Evolutionary conservation across 2,888 invertebrate genomes (phyloP), one percentile per base, ranked within the genome.

Genomic region (Cyaniris semiargus): DNA sequence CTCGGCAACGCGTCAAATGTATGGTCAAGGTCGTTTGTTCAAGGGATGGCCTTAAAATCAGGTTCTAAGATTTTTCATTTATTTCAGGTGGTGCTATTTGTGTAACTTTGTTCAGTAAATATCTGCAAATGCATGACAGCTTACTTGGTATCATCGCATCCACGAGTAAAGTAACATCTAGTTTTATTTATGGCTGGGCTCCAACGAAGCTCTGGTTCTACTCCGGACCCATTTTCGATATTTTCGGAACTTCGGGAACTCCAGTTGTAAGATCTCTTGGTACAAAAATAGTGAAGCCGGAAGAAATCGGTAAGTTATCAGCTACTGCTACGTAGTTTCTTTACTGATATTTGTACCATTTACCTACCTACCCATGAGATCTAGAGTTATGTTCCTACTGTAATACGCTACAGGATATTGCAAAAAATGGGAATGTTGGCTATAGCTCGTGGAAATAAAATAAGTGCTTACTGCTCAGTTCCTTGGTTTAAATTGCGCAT

Each of bases 261-360:
- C 94, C 94, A 0, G 94, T 94, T 0, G 93, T 95, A 81, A 88
- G 95, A 78, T 95, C 95, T 0, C 87, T 95, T 75, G 95, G 94
- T 0, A 95, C 95, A 1, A 95, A 95, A 83, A 84, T 95, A 23
- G 95, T 95, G 4, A 89, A 91, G 8, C 87, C 89, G 10, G 93
- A 95, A 81, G 90, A 95, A 88, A 87, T 94, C 78, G 95, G 94
- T 90, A 84, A 82, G 89, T 82, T 27, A 38, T 31, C 44, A 44
- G 44, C 10, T 10, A 44, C 44, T 44, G 44, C 44, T 44, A 10
- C 8, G 44, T 44, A 44, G 10, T 13, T 13, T 44, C 10, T 44
- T 44, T 44, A 13, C 44, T 44, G 44, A 44, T 44, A 44, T 44
- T 44, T 44, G 44, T 13, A 44, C 44, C 44, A 38, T 38, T 38